Evolutionary conservation across 2,797 vertebrate species (phyloP).

Genomic region (Chloroceryle amazona): DNA sequence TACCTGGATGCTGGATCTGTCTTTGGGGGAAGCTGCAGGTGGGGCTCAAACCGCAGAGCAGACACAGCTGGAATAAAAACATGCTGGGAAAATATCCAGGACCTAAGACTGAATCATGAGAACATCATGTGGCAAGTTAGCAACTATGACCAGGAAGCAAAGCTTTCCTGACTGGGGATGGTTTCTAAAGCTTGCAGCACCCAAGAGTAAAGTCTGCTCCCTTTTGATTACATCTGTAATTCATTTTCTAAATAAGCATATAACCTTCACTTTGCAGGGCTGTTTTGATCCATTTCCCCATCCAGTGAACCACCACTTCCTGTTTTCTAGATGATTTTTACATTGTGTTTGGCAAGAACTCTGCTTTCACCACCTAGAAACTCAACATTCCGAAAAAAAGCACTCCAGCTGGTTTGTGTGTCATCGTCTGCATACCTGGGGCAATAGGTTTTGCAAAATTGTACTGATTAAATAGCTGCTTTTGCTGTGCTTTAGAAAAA

Average conservation of each 20-base stretch:
- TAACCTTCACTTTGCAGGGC: background rate
- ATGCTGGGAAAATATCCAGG: fast-evolving
- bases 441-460: background rate
- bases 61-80: background rate
- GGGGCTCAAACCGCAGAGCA: background rate
- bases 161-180: background rate
- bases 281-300: background rate
- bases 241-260: background rate
- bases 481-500: background rate
- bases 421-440: background rate
- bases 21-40: background rate
- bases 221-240: background rate
- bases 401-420: constrained; percentile 16
- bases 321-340: constrained; percentile 70
- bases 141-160: background rate
- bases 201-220: background rate
- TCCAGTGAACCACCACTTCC: constrained; percentile 50
- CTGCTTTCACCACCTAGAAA: constrained; percentile 58
- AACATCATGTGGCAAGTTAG: background rate
- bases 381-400: constrained; percentile 37
- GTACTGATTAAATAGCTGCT: background rate
- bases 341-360: constrained; percentile 57
- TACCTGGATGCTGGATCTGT: background rate
- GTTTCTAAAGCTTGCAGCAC: background rate
- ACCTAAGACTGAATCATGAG: background rate